phyloP scores from a whole-genome alignment of 2,888 invertebrate genomes.

The Cerastoderma edule region DNA sequence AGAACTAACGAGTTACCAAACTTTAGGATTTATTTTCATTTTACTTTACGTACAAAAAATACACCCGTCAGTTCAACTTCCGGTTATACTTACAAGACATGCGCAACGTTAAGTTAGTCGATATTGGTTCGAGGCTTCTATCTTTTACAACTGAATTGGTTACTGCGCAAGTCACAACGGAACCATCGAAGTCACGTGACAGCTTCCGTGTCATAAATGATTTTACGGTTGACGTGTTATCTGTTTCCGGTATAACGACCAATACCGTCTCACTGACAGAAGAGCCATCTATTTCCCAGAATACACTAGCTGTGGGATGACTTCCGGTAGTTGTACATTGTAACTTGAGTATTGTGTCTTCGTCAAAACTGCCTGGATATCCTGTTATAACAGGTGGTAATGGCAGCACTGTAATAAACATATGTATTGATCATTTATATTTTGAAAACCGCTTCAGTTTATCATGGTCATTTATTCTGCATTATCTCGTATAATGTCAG shows the following conservation, averaged over 20 bases:
- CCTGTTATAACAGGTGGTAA: constrained; percentile 35
- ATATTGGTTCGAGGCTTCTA: constrained; percentile 21
- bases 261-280: constrained; percentile 40
- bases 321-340: constrained; percentile 45
- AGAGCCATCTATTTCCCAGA: constrained; percentile 38
- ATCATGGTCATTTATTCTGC: too few species aligned
- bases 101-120: constrained; percentile 32
- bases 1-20: too few species aligned
- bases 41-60: not conserved
- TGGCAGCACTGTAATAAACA: constrained; percentile 39
- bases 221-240: constrained; percentile 43
- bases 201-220: constrained; percentile 31
- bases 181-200: constrained; percentile 46
- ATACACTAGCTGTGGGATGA: constrained; percentile 37
- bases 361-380: constrained; percentile 51
- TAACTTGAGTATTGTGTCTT: constrained; percentile 15
- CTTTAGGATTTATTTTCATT: too few species aligned
- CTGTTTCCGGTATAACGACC: constrained; percentile 34
- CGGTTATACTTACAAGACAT: constrained; percentile 45
- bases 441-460: too few species aligned
- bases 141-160: constrained; percentile 38
- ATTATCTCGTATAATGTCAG: too few species aligned
- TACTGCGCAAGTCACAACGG: constrained; percentile 52
- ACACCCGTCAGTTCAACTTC: not conserved
- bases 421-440: too few species aligned